Percentiles rank a stretch among this genome's conserved stretches.
These are phyloP conservation scores for Cotesia vestalis DNA, from an alignment of 1,140 invertebrate species.

Conservation along the genomic window DNA sequence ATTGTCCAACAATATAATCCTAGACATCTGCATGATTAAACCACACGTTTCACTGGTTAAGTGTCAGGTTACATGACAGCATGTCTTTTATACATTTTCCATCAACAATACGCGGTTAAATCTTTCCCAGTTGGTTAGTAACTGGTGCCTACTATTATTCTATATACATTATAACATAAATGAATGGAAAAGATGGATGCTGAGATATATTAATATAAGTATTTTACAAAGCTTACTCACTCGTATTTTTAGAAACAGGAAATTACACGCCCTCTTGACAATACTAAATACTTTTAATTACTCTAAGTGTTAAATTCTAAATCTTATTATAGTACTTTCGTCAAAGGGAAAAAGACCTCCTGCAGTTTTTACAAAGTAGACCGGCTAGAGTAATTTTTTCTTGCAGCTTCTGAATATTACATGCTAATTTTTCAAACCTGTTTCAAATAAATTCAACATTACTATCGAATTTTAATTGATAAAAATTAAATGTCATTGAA, in stretches of 20 bases:
- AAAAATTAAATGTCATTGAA: too few species aligned
- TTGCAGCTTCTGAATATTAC: too few species aligned
- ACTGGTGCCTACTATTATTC: too few species aligned
- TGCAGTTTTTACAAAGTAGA: background rate
- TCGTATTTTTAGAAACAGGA: background rate
- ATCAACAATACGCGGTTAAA: constrained; percentile 1
- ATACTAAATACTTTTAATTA: too few species aligned
- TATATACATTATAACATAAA: too few species aligned
- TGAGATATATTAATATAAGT: background rate
- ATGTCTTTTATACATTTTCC: constrained; percentile 5
- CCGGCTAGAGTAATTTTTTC: too few species aligned
- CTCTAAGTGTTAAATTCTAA: background rate
- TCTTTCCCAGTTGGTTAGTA: too few species aligned
- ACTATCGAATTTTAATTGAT: too few species aligned
- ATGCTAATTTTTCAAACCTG: too few species aligned
- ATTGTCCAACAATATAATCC: background rate
- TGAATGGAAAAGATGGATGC: background rate
- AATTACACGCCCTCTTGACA: constrained; percentile 14
- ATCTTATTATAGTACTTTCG: background rate
- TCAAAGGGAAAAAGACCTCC: background rate
- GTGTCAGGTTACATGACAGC: constrained; percentile 16
- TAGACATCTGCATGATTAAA: constrained; percentile 30
- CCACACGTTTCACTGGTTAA: background rate
- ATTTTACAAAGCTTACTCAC: too few species aligned
- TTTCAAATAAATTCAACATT: too few species aligned